Base-by-base conservation (phyloP, 2,797 vertebrate species). In the Lacerta viridis region DNA sequence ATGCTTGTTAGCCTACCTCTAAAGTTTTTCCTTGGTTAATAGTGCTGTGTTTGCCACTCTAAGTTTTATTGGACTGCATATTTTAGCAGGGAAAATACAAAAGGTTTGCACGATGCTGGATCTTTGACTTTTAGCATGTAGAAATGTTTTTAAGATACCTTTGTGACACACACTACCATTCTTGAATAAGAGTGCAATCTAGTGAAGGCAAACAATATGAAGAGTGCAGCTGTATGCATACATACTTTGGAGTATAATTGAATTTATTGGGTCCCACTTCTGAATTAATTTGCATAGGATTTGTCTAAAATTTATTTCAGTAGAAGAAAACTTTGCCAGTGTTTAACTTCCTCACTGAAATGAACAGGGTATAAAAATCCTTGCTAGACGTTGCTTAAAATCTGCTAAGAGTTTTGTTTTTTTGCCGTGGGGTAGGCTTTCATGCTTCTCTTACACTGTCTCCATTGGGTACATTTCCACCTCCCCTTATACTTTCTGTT, bases 11-110 rank as follows among this genome's bases (percentile, higher is more conserved):
- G 86, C 43, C 1, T 0, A 5, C 29, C 50, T 2, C 55, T 83
- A 80, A 82, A 0, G 87, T 74, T 84, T 72, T 88, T 4, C 74
- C 76, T 13, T 29, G 85, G 86, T 69, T 75, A 84, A 17, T 15
- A 80, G 64, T 3, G 50, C 25, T 75, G 23, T 4, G 17, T 68
- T 33, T 36, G 20, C 20, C 68, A 72, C 4, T 4, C 11, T 7
- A 61, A 39, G 36, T 10, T 88, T 7, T 13, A 7, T 78, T 43
- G 61, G 13, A 81, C 10, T 0, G 2, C 25, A 36, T 59, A 68
- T 3, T 36, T 18, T 7, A 66, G 18, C 3, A n/a, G 20, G 7
- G 41, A 1, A 20, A 23, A 1, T 5, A 29, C 6, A 33, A 18
- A 66, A 1, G 3, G 1, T 33, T 84, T 59, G 18, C 17, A 59